Evolutionary conservation across 2,888 invertebrate genomes (phyloP), one percentile per base, ranked within the genome.

Genomic region (Dasypogon diadema): DNA sequence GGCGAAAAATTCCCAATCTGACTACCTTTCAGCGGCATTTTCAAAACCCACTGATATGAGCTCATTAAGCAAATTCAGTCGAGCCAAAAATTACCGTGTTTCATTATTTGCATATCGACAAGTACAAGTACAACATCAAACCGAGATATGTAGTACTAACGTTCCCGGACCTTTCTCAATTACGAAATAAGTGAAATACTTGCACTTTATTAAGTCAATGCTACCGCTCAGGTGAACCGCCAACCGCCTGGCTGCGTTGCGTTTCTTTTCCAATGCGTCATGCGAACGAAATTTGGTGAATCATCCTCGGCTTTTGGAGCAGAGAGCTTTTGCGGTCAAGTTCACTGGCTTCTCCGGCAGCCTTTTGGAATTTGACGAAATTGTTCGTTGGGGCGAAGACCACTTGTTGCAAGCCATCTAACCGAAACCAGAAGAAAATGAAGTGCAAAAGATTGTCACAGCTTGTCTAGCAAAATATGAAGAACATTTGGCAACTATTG

Each of bases 301-400:
- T 65, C 65, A 65, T 21, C 18, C 12, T 3, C n/a, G 3, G 21
- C 46, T 48, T 12, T 2, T 16, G 6, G 51, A 42, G 46, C 12
- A 22, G 46, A 65, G 24, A 65, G 8, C 24, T 65, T 65, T 65
- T 65, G 65, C 65, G 65, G 65, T 65, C 65, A 65, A 65, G 65
- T 65, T 65, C 65, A 65, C 46, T 42, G 24, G 65, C 46, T 65
- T 34, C 24, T 46, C 65, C 42, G 51, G 65, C 24, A 46, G n/a
- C 18, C 37, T 21, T 63, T 42, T 34, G 65, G n/a, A 12, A 46
- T 16, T 24, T 24, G 6, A 22, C 21, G 24, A 65, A 65, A 24
- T 12, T 42, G 30, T 42, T 42, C 10, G 42, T 42, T 30, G 4
- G 30, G 30, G 30, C 30, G 8, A 30, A 30, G 30, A 30, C n/a